Percentiles rank a stretch among this genome's conserved stretches.
Evolutionary conservation across 2,888 invertebrate genomes (phyloP).

Genomic region (Hymenopus coronatus): DNA sequence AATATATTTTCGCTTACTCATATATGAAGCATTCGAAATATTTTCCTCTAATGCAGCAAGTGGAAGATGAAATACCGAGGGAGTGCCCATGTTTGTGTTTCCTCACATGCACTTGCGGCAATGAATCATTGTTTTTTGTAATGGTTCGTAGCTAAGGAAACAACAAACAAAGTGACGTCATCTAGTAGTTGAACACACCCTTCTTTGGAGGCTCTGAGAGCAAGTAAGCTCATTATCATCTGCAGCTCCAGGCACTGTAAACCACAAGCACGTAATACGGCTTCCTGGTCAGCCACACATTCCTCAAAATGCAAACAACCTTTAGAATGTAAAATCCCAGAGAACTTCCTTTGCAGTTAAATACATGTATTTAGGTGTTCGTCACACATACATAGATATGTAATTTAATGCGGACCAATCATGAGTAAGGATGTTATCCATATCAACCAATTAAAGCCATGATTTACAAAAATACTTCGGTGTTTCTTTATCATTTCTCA

Average conservation of each 20-base stretch:
- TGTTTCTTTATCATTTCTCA: no score
- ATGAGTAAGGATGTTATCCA: no score
- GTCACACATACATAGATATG: no score
- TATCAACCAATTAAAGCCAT: no score
- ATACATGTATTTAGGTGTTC: no score
- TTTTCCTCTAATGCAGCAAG: not conserved
- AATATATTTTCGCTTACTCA: no score
- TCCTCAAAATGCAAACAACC: not conserved
- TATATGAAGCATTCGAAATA: not conserved
- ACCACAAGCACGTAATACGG: not conserved
- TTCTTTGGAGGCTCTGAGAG: not conserved
- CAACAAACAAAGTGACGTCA: not conserved
- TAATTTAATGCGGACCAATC: no score
- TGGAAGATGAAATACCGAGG: not conserved
- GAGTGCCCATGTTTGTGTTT: not conserved
- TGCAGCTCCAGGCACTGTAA: not conserved
- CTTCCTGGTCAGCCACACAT: not conserved
- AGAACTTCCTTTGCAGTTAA: no score
- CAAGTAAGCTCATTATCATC: not conserved
- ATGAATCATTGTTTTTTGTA: not conserved
- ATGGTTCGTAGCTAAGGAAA: not conserved
- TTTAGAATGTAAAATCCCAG: no score
- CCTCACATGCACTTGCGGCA: not conserved
- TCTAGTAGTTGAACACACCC: not conserved
- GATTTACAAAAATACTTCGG: no score